Base-by-base conservation (phyloP, 2,888 invertebrate genomes). In the Tetragonisca angustula region DNA sequence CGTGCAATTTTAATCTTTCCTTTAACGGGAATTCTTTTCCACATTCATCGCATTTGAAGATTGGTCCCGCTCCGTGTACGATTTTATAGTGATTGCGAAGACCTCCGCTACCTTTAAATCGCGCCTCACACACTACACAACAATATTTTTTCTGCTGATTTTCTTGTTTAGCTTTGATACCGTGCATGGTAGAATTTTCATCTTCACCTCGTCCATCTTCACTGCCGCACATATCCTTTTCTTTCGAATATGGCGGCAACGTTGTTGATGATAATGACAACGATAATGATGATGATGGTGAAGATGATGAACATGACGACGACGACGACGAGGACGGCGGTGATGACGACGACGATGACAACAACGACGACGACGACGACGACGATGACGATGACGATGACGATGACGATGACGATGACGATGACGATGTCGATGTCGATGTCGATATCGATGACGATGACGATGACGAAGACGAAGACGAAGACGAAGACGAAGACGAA, bases 1-100 rank as follows among this genome's bases (percentile, higher is more conserved):
- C 95, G 94, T 98, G 98, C 74, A 97, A 94, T 87, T 96, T 95
- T 76, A 98, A 94, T 56, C 97, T 96, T 91, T 97, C 97, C 94
- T 98, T 97, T 21, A 97, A 95, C 0, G 97, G 96, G 93, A 98
- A 98, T 54, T 96, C 96, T 92, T 97, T 97, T 72, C 96, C 96
- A 93, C 98, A 98, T 87, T 97, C 96, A 90, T 96, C 95, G 93
- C 98, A 98, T 71, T 96, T 95, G 93, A 96, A 97, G 49, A 96
- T 94, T 21, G 94, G 94, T 0, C 94, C 94, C 0, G 90, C 87
- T 4, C 91, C 91, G 80, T 94, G 94, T 21, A 93, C 91, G 19
- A 94, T 94, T 69, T 94, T 94, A 87, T 93, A 94, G 73, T 94
- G 94, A 75, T 94, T 94, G 2, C 94, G 88, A 9, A 94, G 84